Percentiles rank a stretch among this genome's conserved stretches.
These are phyloP conservation scores for Astyanax mexicanus DNA, from an alignment of 2,797 vertebrate species.

Conservation along the genomic window DNA sequence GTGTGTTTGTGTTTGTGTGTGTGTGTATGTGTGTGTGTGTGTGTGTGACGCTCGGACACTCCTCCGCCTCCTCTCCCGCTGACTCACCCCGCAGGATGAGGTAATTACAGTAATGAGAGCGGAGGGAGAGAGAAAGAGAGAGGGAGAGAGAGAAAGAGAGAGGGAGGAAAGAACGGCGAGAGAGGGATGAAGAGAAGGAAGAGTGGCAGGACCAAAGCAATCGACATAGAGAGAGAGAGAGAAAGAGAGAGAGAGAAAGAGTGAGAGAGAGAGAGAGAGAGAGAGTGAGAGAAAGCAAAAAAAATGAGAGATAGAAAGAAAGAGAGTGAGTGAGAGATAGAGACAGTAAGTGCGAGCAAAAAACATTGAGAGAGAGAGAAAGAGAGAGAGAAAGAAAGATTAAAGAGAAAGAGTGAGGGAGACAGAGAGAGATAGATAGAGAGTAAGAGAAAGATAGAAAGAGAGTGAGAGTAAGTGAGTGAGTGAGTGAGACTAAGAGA, in stretches of 20 bases:
- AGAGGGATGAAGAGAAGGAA: neutral
- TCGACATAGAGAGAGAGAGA: neutral
- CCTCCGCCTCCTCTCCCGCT: conserved; percentile 47
- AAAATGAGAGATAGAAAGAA: neutral
- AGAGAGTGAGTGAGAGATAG: neutral
- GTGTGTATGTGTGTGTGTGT: neutral
- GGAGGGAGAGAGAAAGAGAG: conserved; percentile 20
- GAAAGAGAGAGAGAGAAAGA: neutral
- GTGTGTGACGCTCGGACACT: conserved; percentile 42
- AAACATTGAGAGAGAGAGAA: neutral
- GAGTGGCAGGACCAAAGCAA: neutral
- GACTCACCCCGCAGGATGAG: conserved; percentile 55
- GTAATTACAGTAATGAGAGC: conserved; percentile 57
- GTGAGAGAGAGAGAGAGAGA: neutral
- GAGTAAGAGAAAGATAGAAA: neutral
- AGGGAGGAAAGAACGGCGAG: neutral
- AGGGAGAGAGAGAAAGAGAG: conserved; percentile 2
- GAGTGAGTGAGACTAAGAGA: neutral
- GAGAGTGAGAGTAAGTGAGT: neutral
- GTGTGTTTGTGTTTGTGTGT: conserved; percentile 18
- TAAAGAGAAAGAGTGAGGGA: neutral
- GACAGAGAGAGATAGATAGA: neutral
- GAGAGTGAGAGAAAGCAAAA: neutral
- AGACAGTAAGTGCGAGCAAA: conserved; percentile 3
- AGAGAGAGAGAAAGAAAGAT: neutral